Conservation (phyloP, 1,140 invertebrate genomes). For the Drosophila santomea region DNA sequence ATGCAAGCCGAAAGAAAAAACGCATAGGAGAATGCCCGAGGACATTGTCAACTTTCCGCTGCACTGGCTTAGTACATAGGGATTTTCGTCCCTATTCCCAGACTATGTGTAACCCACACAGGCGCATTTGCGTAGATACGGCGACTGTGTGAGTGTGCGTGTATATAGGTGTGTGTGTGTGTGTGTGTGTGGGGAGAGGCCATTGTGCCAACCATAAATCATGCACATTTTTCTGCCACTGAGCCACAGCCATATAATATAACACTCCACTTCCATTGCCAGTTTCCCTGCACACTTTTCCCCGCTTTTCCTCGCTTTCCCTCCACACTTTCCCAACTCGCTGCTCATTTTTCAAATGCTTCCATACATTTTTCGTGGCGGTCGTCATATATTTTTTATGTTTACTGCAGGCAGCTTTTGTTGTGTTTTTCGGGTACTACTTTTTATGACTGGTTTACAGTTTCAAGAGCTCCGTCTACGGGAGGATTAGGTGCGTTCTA, state of each 20-base stretch:
- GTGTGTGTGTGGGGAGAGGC: slow-evolving; percentile 12
- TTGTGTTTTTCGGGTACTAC: slow-evolving; percentile 66
- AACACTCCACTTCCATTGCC: slow-evolving; percentile 27
- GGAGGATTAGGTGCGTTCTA: slow-evolving; percentile 57
- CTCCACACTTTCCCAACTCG: slow-evolving; percentile 3
- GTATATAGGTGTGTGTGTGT: not conserved
- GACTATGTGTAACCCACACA: slow-evolving; percentile 6
- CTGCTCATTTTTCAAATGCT: slow-evolving; percentile 72
- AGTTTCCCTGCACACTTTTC: slow-evolving; percentile 1
- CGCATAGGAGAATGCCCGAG: not conserved
- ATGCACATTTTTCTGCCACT: slow-evolving; percentile 80
- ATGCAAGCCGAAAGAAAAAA: slow-evolving; percentile 2
- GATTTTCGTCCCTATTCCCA: slow-evolving; percentile 10
- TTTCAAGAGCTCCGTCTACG: slow-evolving; percentile 61
- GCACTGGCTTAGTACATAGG: slow-evolving; percentile 49
- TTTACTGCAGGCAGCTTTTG: slow-evolving; percentile 74
- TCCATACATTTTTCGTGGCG: slow-evolving; percentile 64
- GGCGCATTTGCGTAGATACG: slow-evolving; percentile 34
- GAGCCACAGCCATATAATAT: slow-evolving; percentile 77
- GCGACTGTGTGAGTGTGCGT: not conserved
- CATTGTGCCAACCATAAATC: slow-evolving; percentile 76
- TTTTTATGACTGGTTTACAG: slow-evolving; percentile 75
- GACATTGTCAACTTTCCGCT: slow-evolving; percentile 45
- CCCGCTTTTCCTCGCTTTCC: not conserved
- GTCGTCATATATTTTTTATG: slow-evolving; percentile 74